Evolutionary conservation across 1,140 invertebrate genomes (phyloP).

Genomic region (Hyphantria cunea): DNA sequence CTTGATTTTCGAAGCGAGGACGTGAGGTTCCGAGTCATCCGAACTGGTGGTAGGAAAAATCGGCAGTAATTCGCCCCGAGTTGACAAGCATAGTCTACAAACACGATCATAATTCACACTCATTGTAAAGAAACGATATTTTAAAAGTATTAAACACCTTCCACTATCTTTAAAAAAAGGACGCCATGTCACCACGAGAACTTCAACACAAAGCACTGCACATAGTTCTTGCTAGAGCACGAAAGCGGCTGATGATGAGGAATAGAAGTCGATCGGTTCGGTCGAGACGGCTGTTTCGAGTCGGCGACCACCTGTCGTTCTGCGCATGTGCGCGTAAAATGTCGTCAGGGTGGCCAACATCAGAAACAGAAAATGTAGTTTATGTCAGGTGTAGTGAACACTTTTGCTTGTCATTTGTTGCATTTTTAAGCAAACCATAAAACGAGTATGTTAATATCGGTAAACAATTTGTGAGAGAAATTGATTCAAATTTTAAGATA

Average conservation of each 20-base stretch:
- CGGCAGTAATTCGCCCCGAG: constrained; percentile 80
- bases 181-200: constrained; percentile 81
- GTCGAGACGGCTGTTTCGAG: constrained; percentile 75
- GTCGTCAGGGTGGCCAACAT: constrained; percentile 66
- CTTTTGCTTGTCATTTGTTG: constrained; percentile 13
- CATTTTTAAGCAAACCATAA: background rate
- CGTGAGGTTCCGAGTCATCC: constrained; percentile 80
- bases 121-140: constrained; percentile 78
- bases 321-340: constrained; percentile 80
- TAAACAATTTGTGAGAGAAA: too few species aligned
- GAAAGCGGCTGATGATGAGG: constrained; percentile 80
- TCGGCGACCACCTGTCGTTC: constrained; percentile 80
- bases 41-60: constrained; percentile 81
- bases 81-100: constrained; percentile 85
- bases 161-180: constrained; percentile 65
- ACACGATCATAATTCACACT: constrained; percentile 80
- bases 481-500: too few species aligned
- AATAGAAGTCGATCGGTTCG: constrained; percentile 77
- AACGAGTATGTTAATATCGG: too few species aligned
- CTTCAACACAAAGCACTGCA: constrained; percentile 80
- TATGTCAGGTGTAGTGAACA: constrained; percentile 49
- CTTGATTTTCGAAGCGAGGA: constrained; percentile 83
- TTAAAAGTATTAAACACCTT: constrained; percentile 53
- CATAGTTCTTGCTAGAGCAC: constrained; percentile 76
- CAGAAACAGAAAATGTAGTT: constrained; percentile 44